phyloP scores from a whole-genome alignment of 1,140 invertebrate genomes.

The Neelides sp. region DNA sequence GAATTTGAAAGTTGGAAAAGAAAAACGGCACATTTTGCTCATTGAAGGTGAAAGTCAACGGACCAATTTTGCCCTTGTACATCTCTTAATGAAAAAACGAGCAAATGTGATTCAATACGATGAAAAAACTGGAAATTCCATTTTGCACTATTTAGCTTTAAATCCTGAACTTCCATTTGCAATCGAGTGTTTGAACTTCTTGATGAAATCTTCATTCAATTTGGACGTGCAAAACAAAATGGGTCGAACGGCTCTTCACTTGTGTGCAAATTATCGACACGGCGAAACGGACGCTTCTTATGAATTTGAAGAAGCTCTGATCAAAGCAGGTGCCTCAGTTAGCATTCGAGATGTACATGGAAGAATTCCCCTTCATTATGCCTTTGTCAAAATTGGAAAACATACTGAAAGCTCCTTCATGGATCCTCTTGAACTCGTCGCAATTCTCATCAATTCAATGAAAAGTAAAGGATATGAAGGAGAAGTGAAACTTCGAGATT shows the following conservation, averaged over 20 bases:
- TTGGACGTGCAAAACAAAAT: conserved; percentile 34
- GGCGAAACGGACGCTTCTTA: conserved; percentile 35
- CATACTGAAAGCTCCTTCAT: conserved; percentile 27
- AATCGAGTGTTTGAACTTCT: conserved; percentile 26
- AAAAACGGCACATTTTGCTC: conserved; percentile 21
- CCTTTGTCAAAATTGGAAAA: conserved; percentile 36
- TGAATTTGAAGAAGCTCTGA: conserved; percentile 33
- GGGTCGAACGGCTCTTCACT: conserved; percentile 36
- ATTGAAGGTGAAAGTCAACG: background rate
- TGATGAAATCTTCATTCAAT: conserved; percentile 33
- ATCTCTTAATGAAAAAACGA: conserved; percentile 23
- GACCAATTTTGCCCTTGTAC: conserved; percentile 11
- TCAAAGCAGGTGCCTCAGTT: conserved; percentile 31
- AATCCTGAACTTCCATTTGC: conserved; percentile 11
- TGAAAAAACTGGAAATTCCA: conserved; percentile 29
- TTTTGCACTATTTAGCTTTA: conserved; percentile 32
- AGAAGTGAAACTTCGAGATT: conserved; percentile 36
- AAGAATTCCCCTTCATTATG: conserved; percentile 39
- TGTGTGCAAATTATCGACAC: conserved; percentile 35
- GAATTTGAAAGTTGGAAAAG: conserved; percentile 32
- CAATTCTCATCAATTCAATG: conserved; percentile 35
- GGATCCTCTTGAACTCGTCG: conserved; percentile 41
- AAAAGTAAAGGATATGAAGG: conserved; percentile 19
- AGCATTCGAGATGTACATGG: conserved; percentile 29
- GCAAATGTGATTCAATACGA: conserved; percentile 29